Percentiles rank a stretch among this genome's conserved stretches.
Evolutionary conservation across 1,140 invertebrate genomes (phyloP).

Genomic region (Pectinophora gossypiella): DNA sequence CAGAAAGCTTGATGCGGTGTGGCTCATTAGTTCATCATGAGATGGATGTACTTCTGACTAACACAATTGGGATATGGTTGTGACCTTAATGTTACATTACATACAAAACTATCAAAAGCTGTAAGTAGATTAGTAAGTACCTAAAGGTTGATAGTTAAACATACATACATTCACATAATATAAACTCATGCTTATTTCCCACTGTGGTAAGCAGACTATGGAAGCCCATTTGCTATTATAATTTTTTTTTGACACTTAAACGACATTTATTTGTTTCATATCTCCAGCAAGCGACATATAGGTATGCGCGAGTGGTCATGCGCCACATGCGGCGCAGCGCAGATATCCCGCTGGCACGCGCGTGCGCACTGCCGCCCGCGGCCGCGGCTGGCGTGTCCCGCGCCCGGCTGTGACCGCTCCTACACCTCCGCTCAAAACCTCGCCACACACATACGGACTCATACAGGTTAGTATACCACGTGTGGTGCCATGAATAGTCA

Average conservation of each 20-base stretch:
- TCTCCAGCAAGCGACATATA: slow-evolving; percentile 19
- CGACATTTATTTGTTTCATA: background rate
- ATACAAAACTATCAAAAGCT: background rate
- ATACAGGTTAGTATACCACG: slow-evolving; percentile 24
- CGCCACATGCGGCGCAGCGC: slow-evolving; percentile 11
- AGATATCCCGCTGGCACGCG: slow-evolving; percentile 21
- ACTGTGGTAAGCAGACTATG: too few species aligned
- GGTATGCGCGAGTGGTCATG: slow-evolving; percentile 18
- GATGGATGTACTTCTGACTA: too few species aligned
- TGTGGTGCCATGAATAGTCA: background rate
- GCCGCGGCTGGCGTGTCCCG: slow-evolving; percentile 17
- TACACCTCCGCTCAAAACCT: slow-evolving; percentile 35
- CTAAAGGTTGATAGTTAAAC: background rate
- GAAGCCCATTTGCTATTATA: background rate
- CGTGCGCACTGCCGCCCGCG: slow-evolving; percentile 19
- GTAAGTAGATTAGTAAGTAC: background rate
- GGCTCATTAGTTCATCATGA: too few species aligned
- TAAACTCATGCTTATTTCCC: background rate
- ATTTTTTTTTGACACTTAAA: background rate
- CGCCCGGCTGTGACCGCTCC: slow-evolving; percentile 20
- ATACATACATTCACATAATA: background rate
- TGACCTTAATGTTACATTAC: too few species aligned
- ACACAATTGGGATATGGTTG: too few species aligned
- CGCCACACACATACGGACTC: slow-evolving; percentile 23
- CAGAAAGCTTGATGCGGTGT: too few species aligned